phyloP scores from a whole-genome alignment of 1,140 invertebrate genomes.

The Temnothorax curvispinosus region DNA sequence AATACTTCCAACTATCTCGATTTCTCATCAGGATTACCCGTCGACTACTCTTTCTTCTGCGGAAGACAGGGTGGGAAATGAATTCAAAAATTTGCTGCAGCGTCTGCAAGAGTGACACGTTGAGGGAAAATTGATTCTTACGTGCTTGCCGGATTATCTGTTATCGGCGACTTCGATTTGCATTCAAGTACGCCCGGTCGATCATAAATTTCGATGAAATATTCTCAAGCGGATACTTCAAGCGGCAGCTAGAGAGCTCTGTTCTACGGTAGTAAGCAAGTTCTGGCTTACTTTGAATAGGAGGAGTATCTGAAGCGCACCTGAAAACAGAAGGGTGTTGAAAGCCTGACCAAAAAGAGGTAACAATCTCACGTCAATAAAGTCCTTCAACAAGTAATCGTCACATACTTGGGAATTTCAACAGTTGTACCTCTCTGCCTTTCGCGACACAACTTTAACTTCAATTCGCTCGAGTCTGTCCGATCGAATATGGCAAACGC shows the following conservation, averaged over 20 bases:
- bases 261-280: constrained; percentile 64
- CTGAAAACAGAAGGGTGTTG: constrained; percentile 42
- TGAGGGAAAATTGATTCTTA: constrained; percentile 53
- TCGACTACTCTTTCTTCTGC: not conserved
- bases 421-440: no score
- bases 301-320: constrained; percentile 17
- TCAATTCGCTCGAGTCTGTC: not conserved
- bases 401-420: not conserved
- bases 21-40: constrained; percentile 17
- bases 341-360: constrained; percentile 11
- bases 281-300: constrained; percentile 65
- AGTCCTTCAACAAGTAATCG: not conserved
- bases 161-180: constrained; percentile 40
- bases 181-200: constrained; percentile 56
- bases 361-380: not conserved
- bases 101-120: constrained; percentile 18
- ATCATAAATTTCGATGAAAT: constrained; percentile 69
- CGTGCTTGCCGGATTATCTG: constrained; percentile 39
- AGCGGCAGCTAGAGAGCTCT: constrained; percentile 52
- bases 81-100: constrained; percentile 48
- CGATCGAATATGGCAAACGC: not conserved
- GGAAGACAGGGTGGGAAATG: constrained; percentile 1
- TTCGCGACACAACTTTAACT: not conserved
- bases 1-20: not conserved
- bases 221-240: constrained; percentile 53